Base-by-base conservation (phyloP, 1,140 invertebrate genomes). In the Atopsyche davidsoni region DNA sequence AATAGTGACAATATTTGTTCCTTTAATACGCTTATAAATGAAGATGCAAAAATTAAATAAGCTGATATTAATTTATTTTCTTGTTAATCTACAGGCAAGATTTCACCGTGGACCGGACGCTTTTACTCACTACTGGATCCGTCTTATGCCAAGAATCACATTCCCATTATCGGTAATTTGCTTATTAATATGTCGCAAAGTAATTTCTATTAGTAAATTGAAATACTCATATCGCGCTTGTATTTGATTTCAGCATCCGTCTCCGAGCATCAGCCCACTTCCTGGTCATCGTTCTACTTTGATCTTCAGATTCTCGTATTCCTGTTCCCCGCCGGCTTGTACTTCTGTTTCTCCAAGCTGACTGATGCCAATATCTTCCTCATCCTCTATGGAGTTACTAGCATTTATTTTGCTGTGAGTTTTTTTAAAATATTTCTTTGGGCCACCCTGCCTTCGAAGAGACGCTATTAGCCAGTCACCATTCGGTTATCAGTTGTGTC, bases 271-370 rank as follows among this genome's bases (percentile, higher is more conserved):
- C 95, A 98, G 71, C 95, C 96, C 1, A 98, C 96, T 7, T 91
- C 94, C 1, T 98, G 96, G 96, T 93, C 89, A 47, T 96, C 93
- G 0, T 98, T 98, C 72, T 98, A 96, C 70, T 98, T 98, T 73
- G 95, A 98, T 77, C 78, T 98, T 23, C 89, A 93, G 63, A 86
- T 98, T 53, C 75, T 98, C 14, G 91, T 96, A 28, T 96, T 97
- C 68, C 73, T 97, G 40, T 98, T 98, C 72, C 95, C 89, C 41
- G 92, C 88, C 36, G 96, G 95, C 2, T 76, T 98, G 21, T 98
- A 98, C 68, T 94, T 94, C 67, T 98, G 94, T 69, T 97, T 99
- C 72, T 83, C 84, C 11, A 86, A 91, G 51, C 72, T 98, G 14
- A 93, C 91, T 1, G 94, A 98, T 69, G 86, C 92, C 21, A 98